These are phyloP conservation scores for Plebejus melissa DNA, from an alignment of 2,888 invertebrate genomes.

Conservation along the genomic window DNA sequence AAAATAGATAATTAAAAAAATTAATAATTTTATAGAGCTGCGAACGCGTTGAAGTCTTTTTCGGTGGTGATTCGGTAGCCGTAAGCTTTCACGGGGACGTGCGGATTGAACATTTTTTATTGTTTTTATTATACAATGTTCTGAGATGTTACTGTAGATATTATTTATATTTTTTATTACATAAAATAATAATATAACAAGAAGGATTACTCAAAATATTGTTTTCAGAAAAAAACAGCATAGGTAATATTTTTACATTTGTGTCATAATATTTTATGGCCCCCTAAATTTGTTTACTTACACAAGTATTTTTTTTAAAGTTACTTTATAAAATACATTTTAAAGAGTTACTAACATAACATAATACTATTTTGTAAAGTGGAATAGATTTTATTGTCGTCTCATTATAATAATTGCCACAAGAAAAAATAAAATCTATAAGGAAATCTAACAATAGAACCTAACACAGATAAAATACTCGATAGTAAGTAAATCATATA, in stretches of 20 bases:
- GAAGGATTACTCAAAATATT: not conserved
- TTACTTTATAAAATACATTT: too few species aligned
- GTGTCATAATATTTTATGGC: not conserved
- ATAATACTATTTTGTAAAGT: too few species aligned
- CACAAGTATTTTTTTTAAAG: too few species aligned
- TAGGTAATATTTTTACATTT: not conserved
- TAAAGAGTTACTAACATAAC: too few species aligned
- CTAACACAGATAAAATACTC: too few species aligned
- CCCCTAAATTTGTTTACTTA: too few species aligned
- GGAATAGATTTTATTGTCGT: too few species aligned
- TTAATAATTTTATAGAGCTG: not conserved
- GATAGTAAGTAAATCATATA: too few species aligned
- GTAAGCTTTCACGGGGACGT: not conserved
- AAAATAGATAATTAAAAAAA: not conserved
- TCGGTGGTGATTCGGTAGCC: not conserved
- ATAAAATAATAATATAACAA: not conserved
- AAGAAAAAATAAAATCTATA: too few species aligned
- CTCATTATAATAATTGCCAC: too few species aligned
- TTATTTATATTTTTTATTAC: not conserved
- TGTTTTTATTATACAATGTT: not conserved
- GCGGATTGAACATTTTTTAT: not conserved
- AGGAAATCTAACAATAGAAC: too few species aligned
- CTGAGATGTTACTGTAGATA: not conserved
- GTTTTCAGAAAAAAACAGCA: not conserved
- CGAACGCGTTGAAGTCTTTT: slow-evolving; percentile 21